Conservation (phyloP, 2,888 invertebrate genomes). For the Urechis unicinctus region DNA sequence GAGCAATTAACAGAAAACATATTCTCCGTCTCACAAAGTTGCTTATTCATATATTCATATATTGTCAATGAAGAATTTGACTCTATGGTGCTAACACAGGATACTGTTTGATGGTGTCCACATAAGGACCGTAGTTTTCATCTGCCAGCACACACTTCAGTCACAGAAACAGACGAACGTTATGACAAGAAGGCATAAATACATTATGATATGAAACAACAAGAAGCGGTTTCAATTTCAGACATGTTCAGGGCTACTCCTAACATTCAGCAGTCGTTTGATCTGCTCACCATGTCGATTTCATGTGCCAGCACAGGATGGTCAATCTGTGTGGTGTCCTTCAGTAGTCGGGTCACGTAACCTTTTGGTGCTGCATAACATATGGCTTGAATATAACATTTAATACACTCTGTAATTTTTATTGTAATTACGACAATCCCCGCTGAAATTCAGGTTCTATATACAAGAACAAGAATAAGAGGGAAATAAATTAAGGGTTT, state of each 20-base stretch:
- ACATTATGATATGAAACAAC: too few relatives aligned
- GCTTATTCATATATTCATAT: background rate
- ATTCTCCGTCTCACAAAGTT: too few relatives aligned
- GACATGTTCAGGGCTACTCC: too few relatives aligned
- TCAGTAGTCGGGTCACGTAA: slow-evolving; percentile 53
- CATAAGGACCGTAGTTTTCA: slow-evolving; percentile 74
- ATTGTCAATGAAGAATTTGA: background rate
- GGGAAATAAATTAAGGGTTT: too few relatives aligned
- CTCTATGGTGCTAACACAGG: slow-evolving; percentile 10
- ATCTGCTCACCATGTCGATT: slow-evolving; percentile 62
- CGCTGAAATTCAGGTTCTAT: too few relatives aligned
- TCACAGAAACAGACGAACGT: slow-evolving; percentile 49
- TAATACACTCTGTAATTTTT: too few relatives aligned
- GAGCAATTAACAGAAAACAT: too few relatives aligned
- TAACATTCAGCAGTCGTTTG: too few relatives aligned
- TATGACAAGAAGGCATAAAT: too few relatives aligned
- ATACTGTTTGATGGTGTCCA: slow-evolving; percentile 72
- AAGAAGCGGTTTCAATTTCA: too few relatives aligned
- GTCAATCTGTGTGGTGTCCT: slow-evolving; percentile 67
- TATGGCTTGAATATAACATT: too few relatives aligned
- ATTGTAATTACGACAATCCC: slow-evolving; percentile 42
- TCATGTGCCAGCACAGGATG: slow-evolving; percentile 68
- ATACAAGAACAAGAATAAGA: too few relatives aligned
- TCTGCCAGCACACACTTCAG: slow-evolving; percentile 76
- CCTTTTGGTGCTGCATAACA: slow-evolving; percentile 55